Base-by-base conservation (phyloP, 53 echinoderm and acorn worm genomes). In the Zoroaster sp. region DNA sequence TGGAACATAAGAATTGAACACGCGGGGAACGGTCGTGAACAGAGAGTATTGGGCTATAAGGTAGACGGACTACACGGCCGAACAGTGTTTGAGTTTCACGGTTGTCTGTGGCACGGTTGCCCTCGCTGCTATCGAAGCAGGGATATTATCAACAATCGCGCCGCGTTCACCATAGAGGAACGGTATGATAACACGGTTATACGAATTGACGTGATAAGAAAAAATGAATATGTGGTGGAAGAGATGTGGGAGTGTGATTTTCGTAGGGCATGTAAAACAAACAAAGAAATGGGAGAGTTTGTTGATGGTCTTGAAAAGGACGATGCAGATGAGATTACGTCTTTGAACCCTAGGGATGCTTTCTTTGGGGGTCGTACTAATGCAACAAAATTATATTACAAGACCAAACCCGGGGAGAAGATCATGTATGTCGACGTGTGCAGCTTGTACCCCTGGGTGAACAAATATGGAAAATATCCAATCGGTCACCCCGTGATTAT, bases 311-410 rank as follows among this genome's bases (percentile, higher is more conserved):
- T n/a, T n/a, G n/a, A n/a, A n/a, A n/a, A n/a, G n/a, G n/a, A n/a
- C n/a, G n/a, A n/a, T n/a, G n/a, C n/a, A n/a, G n/a, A n/a, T n/a
- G n/a, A n/a, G n/a, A n/a, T n/a, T n/a, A n/a, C n/a, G n/a, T 21
- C 59, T 21, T 18, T 55, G 3, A 9, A 15, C 20, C 59, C 59
- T 4, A 18, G 18, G 20, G 59, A 55, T 18, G 85, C 89, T 14
- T 92, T 89, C 69, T 92, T 74, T 28, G 92, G 89, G 8, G 92
- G 92, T n/a, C n/a, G n/a, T n/a, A n/a, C n/a, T n/a, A n/a, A n/a
- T n/a, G n/a, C n/a, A n/a, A n/a, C n/a, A n/a, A n/a, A n/a, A n/a
- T n/a, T n/a, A n/a, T n/a, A n/a, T n/a, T n/a, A n/a, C n/a, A n/a
- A n/a, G n/a, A n/a, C n/a, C n/a, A n/a, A n/a, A n/a, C n/a, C n/a